Evolutionary conservation across 2,888 invertebrate genomes (phyloP), one percentile per base, ranked within the genome.

Genomic region (Autographa pulchrina): DNA sequence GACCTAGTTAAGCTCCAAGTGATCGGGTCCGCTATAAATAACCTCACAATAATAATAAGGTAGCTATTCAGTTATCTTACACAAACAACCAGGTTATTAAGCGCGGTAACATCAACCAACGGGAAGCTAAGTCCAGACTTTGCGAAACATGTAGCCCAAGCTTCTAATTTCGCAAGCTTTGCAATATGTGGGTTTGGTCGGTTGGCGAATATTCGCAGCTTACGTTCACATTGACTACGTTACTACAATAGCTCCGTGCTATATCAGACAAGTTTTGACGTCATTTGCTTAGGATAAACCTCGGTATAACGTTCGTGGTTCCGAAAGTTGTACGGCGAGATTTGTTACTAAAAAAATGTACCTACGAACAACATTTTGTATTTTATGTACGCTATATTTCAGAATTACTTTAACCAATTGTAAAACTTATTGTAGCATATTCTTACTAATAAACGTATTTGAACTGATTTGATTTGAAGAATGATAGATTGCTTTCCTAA

Each of bases 151-250:
- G 54, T 20, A 18, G 54, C 54, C 20, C 54, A 11, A 56, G 54
- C 54, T 56, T 25, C 25, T 56, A 56, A 56, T 56, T 56, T 56
- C 54, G 20, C 54, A 56, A 25, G 54, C 54, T 56, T 56, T 56
- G 54, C 54, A 56, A 56, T 56, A 56, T 56, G 54, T 56, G 54
- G 54, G 25, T 18, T 25, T 20, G 54, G 54, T 13, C 20, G 54
- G 20, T 11, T 25, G 13, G 54, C 25, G 54, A 56, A 25, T 56
- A 20, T 56, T 56, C 54, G 54, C 54, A 56, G 54, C 54, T 56
- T 56, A 56, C 54, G 25, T 25, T 56, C 48, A 56, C 54, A 25
- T 20, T 20, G 54, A 20, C 13, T 14, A 56, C 8, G 54, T 20
- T 56, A 56, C 54, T 56, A 25, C 20, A 25, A 25, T 56, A 25